Conservation (phyloP, 2,797 vertebrate species). For the Percopsis omiscomaycus region DNA sequence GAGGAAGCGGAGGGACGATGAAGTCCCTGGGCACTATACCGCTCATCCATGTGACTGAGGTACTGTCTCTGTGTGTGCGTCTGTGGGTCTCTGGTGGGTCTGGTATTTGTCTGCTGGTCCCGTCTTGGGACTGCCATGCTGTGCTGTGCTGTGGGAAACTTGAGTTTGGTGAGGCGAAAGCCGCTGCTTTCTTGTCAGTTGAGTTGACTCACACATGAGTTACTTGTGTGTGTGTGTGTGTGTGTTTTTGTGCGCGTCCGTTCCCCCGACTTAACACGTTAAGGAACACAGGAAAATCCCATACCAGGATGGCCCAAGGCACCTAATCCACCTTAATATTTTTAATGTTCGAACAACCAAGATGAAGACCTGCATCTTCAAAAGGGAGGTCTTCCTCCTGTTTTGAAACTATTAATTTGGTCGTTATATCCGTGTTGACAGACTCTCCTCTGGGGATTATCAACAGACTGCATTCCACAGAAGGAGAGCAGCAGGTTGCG, state of each 20-base stretch:
- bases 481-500: not conserved
- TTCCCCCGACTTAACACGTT: too few relatives aligned
- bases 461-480: not conserved
- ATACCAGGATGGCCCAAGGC: too few relatives aligned
- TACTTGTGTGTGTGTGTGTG: not conserved
- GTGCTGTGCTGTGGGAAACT: not conserved
- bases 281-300: too few relatives aligned
- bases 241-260: not conserved
- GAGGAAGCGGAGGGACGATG: constrained; percentile 71
- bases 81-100: not conserved
- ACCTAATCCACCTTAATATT: too few relatives aligned
- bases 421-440: not conserved
- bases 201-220: constrained; percentile 5
- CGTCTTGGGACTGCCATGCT: not conserved
- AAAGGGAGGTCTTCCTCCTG: not conserved
- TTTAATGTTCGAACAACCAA: too few relatives aligned
- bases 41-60: constrained; percentile 75
- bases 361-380: too few relatives aligned
- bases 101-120: not conserved
- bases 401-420: not conserved
- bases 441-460: not conserved
- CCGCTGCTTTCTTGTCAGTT: constrained; percentile 1
- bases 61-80: constrained; percentile 46
- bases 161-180: not conserved
- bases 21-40: constrained; percentile 69